Conservation (phyloP, 2,888 invertebrate species). For the Cheilosia soror region DNA sequence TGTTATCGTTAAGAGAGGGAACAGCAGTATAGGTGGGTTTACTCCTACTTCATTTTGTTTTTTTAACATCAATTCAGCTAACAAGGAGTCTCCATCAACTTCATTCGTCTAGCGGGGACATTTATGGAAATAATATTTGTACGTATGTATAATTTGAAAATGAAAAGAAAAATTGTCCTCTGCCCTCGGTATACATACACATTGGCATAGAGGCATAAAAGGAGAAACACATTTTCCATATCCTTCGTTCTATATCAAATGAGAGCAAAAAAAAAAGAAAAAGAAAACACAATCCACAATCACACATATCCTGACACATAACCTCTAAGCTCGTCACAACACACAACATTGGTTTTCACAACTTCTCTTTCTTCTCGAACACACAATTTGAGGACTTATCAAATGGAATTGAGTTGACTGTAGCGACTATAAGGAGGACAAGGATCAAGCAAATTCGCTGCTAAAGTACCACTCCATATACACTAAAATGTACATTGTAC, state of each 20-base stretch:
- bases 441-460: slow-evolving; percentile 38
- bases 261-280: background rate
- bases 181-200: background rate
- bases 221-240: background rate
- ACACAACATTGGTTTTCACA: slow-evolving; percentile 26
- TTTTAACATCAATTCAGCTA: slow-evolving; percentile 23
- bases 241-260: background rate
- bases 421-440: slow-evolving; percentile 18
- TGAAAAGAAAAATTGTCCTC: slow-evolving; percentile 3
- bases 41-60: background rate
- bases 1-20: slow-evolving; percentile 14
- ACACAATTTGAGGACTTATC: slow-evolving; percentile 44
- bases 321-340: slow-evolving; percentile 38
- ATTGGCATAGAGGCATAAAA: background rate
- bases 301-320: slow-evolving; percentile 27
- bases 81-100: slow-evolving; percentile 16
- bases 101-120: background rate
- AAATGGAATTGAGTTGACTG: slow-evolving; percentile 41
- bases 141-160: background rate
- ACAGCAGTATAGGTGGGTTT: background rate
- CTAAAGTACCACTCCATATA: slow-evolving; percentile 2
- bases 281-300: slow-evolving; percentile 18
- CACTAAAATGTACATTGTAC: background rate
- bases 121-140: slow-evolving; percentile 38
- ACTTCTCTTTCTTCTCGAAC: slow-evolving; percentile 12